Conservation (phyloP, 2,113 vertebrate genomes). For the Acrocephalus arundinaceus region DNA sequence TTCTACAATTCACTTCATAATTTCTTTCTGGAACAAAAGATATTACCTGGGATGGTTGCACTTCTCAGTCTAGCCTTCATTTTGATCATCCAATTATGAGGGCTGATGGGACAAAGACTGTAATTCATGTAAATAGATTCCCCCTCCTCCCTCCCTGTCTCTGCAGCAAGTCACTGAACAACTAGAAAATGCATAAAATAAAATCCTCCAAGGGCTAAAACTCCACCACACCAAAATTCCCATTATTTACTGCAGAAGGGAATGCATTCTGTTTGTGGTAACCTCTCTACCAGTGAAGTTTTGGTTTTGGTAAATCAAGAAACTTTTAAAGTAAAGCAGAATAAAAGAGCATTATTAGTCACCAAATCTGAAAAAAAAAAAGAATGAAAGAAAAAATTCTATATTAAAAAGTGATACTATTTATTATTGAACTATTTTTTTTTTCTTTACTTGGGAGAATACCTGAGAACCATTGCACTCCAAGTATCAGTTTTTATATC, state of each 20-base stretch:
- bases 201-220: not conserved
- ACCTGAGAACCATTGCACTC: not conserved
- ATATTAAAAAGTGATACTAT: not conserved
- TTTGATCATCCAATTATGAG: constrained; percentile 7
- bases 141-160: not conserved
- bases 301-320: not conserved
- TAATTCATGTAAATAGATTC: constrained; percentile 28
- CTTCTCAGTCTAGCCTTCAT: not conserved
- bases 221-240: not conserved
- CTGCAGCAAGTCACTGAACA: not conserved
- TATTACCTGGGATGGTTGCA: not conserved
- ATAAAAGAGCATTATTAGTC: not conserved
- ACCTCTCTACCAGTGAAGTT: not conserved
- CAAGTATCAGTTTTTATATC: not conserved
- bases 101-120: constrained; percentile 4
- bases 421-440: not conserved
- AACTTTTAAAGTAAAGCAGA: not conserved
- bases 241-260: not conserved
- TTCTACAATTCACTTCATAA: not conserved
- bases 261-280: not conserved
- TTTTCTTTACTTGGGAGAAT: not conserved
- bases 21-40: not conserved
- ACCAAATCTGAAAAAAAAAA: not conserved
- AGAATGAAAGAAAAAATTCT: fast-evolving
- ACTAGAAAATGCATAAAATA: constrained; percentile 25